A percentile compares a stretch with the other conserved stretches of the same genome.
Evolutionary conservation across 2,888 invertebrate species (phyloP).

Genomic region (Prostheceraeus crozeri): DNA sequence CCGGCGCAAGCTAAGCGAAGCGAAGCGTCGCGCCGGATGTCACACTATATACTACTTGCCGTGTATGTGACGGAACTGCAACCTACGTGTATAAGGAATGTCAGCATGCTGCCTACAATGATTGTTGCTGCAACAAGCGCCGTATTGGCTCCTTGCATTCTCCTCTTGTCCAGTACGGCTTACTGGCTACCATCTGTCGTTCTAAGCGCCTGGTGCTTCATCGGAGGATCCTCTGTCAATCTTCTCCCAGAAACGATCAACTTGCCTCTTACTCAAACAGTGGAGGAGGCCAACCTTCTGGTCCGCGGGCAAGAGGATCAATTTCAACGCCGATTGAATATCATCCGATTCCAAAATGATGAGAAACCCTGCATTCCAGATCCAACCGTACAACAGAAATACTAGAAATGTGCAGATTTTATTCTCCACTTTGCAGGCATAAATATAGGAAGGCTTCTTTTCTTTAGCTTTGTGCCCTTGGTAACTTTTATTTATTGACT

Average conservation of each 20-base stretch:
- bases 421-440: no score
- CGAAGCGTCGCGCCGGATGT: no score
- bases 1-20: no score
- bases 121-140: not conserved
- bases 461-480: no score
- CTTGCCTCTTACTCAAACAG: slow-evolving; percentile 2
- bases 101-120: not conserved
- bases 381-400: no score
- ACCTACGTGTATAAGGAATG: slow-evolving; percentile 27
- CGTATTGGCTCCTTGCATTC: slow-evolving; percentile 6
- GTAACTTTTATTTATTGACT: no score
- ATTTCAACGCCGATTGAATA: not conserved
- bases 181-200: not conserved
- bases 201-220: not conserved
- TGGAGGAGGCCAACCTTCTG: slow-evolving; percentile 3
- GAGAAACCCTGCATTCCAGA: no score
- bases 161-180: not conserved
- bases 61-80: slow-evolving; percentile 34
- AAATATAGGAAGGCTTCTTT: no score
- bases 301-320: slow-evolving; percentile 18
- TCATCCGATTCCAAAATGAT: no score
- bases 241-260: slow-evolving; percentile 28
- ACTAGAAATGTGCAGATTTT: no score
- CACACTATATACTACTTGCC: no score
- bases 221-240: slow-evolving; percentile 7